Evolutionary conservation across 1,140 invertebrate species (phyloP), one percentile per base, ranked within the genome.

Genomic region (Aphelenchoides avenae): DNA sequence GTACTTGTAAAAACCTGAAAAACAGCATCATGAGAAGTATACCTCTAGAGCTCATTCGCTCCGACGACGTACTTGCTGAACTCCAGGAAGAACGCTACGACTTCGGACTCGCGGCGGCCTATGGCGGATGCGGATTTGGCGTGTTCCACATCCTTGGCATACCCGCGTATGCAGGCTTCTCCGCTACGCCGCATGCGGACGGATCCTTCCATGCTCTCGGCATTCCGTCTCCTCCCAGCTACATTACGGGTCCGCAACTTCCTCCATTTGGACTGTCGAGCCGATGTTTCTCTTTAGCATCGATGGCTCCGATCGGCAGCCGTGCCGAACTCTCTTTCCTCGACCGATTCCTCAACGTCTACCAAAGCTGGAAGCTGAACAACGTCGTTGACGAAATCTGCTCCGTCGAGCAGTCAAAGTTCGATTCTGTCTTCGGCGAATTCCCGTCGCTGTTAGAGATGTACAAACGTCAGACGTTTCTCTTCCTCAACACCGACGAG

Each of bases 401-500:
- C n/a, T n/a, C n/a, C n/a, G n/a, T n/a, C n/a, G n/a, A n/a, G n/a
- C n/a, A n/a, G n/a, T n/a, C n/a, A n/a, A n/a, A n/a, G n/a, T n/a
- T n/a, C n/a, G n/a, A n/a, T n/a, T n/a, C n/a, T n/a, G n/a, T n/a
- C n/a, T n/a, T n/a, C 41, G 9, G 7, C 30, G 41, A 26, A 11
- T 15, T 43, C 41, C 41, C 15, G 30, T 26, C 41, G 7, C 30
- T 15, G 6, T 7, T 7, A 7, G 7, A 18, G 30, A 20, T 15
- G 41, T 26, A 7, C 30, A 18, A 7, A 43, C 18, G 15, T 20
- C 30, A n/a, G 41, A 43, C 18, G 9, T 43, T 20, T 43, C 41
- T 65, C 1, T 65, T 62, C 29, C 7, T 62, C 51, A 62, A 62
- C 33, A 43, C 61, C 7, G 40, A 62, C 13, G 61, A 62, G 22